These are phyloP conservation scores for Aplodontia rufa DNA, from an alignment of 2,113 vertebrate genomes.

Conservation along the genomic window DNA sequence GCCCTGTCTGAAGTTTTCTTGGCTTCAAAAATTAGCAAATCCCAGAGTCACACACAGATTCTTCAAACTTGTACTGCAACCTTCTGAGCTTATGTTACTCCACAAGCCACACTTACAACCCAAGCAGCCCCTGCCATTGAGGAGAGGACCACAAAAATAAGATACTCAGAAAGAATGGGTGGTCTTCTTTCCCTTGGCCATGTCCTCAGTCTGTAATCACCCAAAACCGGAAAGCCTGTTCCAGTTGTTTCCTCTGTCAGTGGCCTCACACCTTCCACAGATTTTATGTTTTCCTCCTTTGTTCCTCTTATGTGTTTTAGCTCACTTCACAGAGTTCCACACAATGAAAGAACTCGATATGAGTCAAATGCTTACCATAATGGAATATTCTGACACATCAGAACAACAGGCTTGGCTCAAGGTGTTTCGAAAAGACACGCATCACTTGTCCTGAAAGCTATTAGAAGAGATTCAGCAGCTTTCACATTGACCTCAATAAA, in stretches of 20 bases:
- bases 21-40: not conserved
- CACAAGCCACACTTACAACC: not conserved
- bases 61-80: not conserved
- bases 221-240: not conserved
- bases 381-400: conserved; percentile 47
- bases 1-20: not conserved
- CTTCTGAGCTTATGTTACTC: not conserved
- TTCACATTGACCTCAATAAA: not conserved
- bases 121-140: not conserved
- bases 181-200: not conserved
- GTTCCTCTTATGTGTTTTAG: not conserved
- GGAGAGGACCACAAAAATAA: not conserved
- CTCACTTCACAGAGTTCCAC: not conserved
- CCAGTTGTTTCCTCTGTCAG: not conserved
- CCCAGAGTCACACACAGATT: not conserved
- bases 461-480: conserved; percentile 12
- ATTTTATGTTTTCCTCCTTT: not conserved
- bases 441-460: not conserved
- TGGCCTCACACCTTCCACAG: not conserved
- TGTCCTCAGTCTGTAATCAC: not conserved
- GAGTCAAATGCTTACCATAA: not conserved
- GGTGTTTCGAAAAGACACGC: conserved; percentile 15
- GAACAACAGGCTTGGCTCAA: not conserved
- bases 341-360: not conserved
- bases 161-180: not conserved